These are phyloP conservation scores for Agrilus planipennis DNA, from an alignment of 1,140 invertebrate species.

Conservation along the genomic window DNA sequence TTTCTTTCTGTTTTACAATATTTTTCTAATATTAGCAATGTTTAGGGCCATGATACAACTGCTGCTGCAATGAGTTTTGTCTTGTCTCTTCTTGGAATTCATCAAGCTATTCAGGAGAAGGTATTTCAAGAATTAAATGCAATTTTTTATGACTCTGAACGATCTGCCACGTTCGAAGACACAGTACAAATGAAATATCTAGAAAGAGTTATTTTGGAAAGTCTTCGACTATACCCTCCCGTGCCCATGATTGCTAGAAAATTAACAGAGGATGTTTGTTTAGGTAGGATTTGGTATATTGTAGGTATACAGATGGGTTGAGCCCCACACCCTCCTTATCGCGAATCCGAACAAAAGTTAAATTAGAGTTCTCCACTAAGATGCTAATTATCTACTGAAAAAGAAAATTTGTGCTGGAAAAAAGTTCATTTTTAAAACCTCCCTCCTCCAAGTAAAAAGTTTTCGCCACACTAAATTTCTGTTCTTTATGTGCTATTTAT, in stretches of 20 bases:
- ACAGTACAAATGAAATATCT: slow-evolving; percentile 51
- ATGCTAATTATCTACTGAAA: too few species aligned
- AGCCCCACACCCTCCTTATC: too few species aligned
- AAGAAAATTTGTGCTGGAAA: too few species aligned
- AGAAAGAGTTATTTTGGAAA: slow-evolving; percentile 49
- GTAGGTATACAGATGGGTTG: too few species aligned
- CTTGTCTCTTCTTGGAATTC: slow-evolving; percentile 13
- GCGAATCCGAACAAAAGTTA: too few species aligned
- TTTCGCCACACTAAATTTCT: too few species aligned
- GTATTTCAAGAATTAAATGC: slow-evolving; percentile 14
- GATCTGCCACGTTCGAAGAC: slow-evolving; percentile 22
- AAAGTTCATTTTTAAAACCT: too few species aligned
- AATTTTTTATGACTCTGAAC: slow-evolving; percentile 15
- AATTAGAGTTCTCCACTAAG: too few species aligned
- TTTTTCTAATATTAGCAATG: background rate
- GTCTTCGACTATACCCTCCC: slow-evolving; percentile 47
- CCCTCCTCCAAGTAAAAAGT: too few species aligned
- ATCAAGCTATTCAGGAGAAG: slow-evolving; percentile 17
- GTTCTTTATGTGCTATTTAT: too few species aligned
- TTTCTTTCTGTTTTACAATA: too few species aligned
- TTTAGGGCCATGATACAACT: slow-evolving; percentile 21
- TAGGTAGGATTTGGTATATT: slow-evolving; percentile 24
- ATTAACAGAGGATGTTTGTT: slow-evolving; percentile 42
- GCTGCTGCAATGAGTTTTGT: slow-evolving; percentile 15
- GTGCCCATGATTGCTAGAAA: slow-evolving; percentile 50